Evolutionary conservation across 2,113 vertebrate genomes (phyloP).

Genomic region (Geothlypis trichas): DNA sequence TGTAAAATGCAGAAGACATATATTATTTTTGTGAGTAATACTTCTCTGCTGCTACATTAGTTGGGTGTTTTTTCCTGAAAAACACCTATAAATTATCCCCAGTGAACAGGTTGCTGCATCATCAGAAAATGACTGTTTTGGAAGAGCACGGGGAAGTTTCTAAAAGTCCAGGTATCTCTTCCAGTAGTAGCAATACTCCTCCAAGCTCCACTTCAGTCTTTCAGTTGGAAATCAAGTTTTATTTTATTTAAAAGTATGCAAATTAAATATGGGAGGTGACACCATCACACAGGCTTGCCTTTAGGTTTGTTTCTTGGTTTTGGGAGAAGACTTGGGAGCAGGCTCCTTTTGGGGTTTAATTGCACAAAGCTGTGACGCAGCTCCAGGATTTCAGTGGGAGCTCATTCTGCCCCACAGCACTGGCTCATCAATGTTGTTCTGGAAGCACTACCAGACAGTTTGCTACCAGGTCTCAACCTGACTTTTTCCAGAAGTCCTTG

Average conservation of each 20-base stretch:
- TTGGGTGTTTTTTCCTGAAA: neutral
- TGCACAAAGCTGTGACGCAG: neutral
- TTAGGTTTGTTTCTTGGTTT: neutral
- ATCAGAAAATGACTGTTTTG: constrained; percentile 59
- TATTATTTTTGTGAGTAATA: constrained; percentile 53
- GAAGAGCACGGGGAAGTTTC: neutral
- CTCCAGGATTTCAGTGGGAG: neutral
- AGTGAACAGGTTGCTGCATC: constrained; percentile 25
- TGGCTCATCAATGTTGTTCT: neutral
- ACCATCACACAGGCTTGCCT: neutral
- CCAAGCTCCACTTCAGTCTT: neutral
- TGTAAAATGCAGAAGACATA: constrained; percentile 45
- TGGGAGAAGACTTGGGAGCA: neutral
- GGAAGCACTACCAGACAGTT: neutral
- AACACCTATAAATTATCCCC: constrained; percentile 43
- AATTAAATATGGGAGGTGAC: neutral
- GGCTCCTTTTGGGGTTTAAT: neutral
- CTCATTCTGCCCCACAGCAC: neutral
- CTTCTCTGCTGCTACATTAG: constrained; percentile 29
- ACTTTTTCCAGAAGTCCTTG: neutral
- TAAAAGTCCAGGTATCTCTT: neutral
- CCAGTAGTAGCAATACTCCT: neutral
- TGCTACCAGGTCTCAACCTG: neutral
- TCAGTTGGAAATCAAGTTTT: neutral
- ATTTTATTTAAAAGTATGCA: neutral